These are phyloP conservation scores for Gorsachius magnificus DNA, from an alignment of 2,797 vertebrate genomes.

Conservation along the genomic window DNA sequence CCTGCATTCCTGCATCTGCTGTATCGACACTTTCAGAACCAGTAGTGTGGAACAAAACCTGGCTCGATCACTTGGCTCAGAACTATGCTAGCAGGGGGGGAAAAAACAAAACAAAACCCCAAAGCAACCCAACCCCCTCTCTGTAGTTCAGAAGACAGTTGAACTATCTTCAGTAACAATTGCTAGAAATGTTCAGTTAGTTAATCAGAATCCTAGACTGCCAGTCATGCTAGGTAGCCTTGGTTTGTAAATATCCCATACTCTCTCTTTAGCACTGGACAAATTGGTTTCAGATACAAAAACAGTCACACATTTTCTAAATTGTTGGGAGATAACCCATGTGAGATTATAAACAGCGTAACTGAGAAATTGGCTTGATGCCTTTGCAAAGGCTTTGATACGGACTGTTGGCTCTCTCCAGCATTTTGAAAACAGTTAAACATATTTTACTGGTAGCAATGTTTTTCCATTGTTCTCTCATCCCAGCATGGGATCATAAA, in stretches of 20 bases:
- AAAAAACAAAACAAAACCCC: not conserved
- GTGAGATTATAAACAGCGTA: slow-evolving; percentile 10
- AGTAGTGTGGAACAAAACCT: not conserved
- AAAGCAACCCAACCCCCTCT: not conserved
- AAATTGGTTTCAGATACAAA: not conserved
- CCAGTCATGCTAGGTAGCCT: not conserved
- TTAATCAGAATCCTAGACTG: not conserved
- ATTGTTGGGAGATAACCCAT: not conserved
- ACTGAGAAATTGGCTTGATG: not conserved
- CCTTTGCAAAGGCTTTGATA: not conserved
- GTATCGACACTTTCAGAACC: not conserved
- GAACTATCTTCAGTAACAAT: not conserved
- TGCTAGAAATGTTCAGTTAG: not conserved
- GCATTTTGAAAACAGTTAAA: not conserved
- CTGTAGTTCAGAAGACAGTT: not conserved
- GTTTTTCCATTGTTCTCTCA: not conserved
- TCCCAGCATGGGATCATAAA: not conserved
- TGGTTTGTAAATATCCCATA: not conserved
- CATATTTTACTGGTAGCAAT: not conserved
- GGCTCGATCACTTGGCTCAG: not conserved
- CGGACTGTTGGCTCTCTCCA: not conserved
- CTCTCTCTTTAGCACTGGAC: not conserved
- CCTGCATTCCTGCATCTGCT: not conserved
- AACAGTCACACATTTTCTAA: not conserved
- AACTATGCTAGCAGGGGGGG: not conserved